Evolutionary conservation across 2,888 invertebrate species (phyloP).

Genomic region (Drosophila algonquin): DNA sequence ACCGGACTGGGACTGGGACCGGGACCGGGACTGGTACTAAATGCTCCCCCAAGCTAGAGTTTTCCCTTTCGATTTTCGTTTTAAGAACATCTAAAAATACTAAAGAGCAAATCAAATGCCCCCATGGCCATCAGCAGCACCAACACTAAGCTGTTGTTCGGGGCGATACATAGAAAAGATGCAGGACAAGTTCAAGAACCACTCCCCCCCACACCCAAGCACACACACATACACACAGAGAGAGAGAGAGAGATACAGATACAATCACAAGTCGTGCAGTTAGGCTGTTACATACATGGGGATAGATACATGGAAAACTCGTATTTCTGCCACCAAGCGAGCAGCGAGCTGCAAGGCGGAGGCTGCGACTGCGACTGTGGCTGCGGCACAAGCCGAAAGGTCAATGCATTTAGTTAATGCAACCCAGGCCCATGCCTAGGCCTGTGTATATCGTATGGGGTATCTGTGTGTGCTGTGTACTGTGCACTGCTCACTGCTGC

Average conservation of each 20-base stretch:
- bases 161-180: conserved; percentile 67
- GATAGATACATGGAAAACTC: conserved; percentile 77
- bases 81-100: conserved; percentile 61
- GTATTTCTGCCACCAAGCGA: conserved; percentile 72
- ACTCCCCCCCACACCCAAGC: conserved; percentile 56
- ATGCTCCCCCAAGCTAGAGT: conserved; percentile 41
- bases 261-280: conserved; percentile 51
- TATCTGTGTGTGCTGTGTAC: conserved; percentile 11
- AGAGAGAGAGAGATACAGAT: conserved; percentile 21
- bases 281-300: conserved; percentile 51
- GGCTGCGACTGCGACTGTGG: conserved; percentile 10
- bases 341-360: conserved; percentile 28
- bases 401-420: conserved; percentile 78
- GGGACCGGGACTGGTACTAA: conserved; percentile 9
- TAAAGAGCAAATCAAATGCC: conserved; percentile 71
- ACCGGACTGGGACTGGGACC: background rate
- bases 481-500: too few relatives aligned
- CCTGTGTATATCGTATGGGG: conserved; percentile 11
- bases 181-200: conserved; percentile 77
- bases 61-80: conserved; percentile 2
- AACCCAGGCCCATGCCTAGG: conserved; percentile 20
- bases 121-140: conserved; percentile 50
- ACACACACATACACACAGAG: conserved; percentile 26
- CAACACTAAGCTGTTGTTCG: conserved; percentile 54
- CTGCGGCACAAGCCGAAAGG: conserved; percentile 55